These are phyloP conservation scores for Trichoplusia ni DNA, from an alignment of 1,140 invertebrate species.

Conservation along the genomic window DNA sequence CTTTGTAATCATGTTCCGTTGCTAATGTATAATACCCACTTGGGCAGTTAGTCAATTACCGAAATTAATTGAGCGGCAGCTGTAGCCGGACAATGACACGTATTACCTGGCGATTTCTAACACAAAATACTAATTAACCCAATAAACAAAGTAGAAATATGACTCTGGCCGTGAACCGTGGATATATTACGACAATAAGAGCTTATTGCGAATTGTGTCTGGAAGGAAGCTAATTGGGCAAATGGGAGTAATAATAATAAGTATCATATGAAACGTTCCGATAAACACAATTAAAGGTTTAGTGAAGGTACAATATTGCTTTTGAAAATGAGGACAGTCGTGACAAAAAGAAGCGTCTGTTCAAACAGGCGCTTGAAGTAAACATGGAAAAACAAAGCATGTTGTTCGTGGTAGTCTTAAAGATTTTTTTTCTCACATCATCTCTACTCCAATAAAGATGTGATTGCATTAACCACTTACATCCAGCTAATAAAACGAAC, in stretches of 20 bases:
- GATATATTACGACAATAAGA: neutral
- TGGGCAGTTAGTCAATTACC: constrained; percentile 15
- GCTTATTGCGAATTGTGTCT: neutral
- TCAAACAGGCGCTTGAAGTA: no score
- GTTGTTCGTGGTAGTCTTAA: no score
- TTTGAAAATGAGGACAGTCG: no score
- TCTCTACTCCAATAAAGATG: neutral
- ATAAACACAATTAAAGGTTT: no score
- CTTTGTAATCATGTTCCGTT: no score
- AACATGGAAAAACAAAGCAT: no score
- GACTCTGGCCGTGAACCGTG: neutral
- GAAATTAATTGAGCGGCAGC: constrained; percentile 9
- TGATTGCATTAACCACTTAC: constrained; percentile 13
- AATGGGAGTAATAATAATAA: neutral
- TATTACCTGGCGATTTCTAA: constrained; percentile 20
- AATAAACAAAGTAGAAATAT: constrained; percentile 3
- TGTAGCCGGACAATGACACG: constrained; percentile 16
- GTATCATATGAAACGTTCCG: neutral
- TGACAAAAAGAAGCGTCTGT: no score
- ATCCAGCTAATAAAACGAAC: constrained; percentile 18
- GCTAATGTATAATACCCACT: constrained; percentile 22
- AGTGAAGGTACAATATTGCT: no score
- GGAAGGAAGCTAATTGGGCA: neutral
- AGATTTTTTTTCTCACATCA: neutral
- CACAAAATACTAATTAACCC: constrained; percentile 22